A percentile compares a stretch with the other conserved stretches of the same genome.
phyloP scores from a whole-genome alignment of 2,888 invertebrate species.

The Masnerella sp. region DNA sequence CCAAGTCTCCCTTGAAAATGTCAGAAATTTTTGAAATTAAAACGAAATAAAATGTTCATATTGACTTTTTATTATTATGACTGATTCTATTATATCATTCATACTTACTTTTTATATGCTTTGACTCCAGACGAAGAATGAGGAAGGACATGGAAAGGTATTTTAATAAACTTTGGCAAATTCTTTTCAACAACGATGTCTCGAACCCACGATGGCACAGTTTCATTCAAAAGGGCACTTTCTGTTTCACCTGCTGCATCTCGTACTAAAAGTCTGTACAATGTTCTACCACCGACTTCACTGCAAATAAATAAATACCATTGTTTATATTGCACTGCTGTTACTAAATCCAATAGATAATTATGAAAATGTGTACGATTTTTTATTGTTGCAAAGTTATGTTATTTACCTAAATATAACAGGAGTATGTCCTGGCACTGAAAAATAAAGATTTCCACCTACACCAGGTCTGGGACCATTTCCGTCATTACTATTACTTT shows the following conservation, averaged over 20 bases:
- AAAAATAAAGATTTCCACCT: constrained; percentile 85
- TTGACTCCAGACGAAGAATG: constrained; percentile 87
- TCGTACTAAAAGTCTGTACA: constrained; percentile 91
- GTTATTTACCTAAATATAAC: constrained; percentile 89
- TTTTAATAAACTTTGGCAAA: constrained; percentile 96
- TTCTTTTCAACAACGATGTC: constrained; percentile 96
- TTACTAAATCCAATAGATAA: not conserved
- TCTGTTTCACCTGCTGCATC: constrained; percentile 98
- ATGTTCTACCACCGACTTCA: constrained; percentile 96
- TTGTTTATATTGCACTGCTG: not conserved
- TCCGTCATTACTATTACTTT: constrained; percentile 81
- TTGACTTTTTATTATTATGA: not conserved
- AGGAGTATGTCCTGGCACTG: constrained; percentile 96
- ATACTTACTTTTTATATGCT: constrained; percentile 82
- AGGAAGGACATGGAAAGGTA: constrained; percentile 97
- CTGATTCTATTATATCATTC: too few species aligned
- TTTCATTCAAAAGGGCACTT: constrained; percentile 92
- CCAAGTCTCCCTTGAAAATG: too few species aligned
- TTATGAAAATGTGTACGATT: too few species aligned
- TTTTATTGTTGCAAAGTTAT: too few species aligned
- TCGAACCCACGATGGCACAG: constrained; percentile 96
- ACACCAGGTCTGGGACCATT: constrained; percentile 73
- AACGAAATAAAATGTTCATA: too few species aligned
- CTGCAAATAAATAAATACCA: constrained; percentile 79
- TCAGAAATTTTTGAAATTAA: too few species aligned